Conservation (phyloP, 1,140 invertebrate species). For the Campoletis sonorensis region DNA sequence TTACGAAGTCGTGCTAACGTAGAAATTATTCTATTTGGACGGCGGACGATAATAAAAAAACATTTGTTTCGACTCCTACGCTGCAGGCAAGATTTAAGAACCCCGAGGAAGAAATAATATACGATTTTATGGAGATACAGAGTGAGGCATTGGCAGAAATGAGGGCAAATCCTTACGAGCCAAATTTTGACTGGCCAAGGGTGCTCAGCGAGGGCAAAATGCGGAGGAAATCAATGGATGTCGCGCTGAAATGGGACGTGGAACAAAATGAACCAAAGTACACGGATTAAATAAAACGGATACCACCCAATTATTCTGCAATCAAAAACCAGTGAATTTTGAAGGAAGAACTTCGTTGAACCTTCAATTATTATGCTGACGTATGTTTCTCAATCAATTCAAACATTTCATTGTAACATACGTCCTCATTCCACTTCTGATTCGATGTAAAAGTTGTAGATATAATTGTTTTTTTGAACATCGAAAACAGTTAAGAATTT, state of each 20-base stretch:
- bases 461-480: no score
- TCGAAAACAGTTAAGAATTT: no score
- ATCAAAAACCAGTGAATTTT: background rate
- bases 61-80: background rate
- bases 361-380: background rate
- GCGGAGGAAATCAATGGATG: conserved; percentile 52
- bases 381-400: background rate
- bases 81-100: conserved; percentile 43
- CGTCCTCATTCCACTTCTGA: no score
- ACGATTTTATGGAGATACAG: conserved; percentile 60
- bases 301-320: background rate
- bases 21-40: background rate
- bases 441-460: no score
- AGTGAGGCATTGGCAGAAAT: conserved; percentile 54
- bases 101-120: conserved; percentile 60
- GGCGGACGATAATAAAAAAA: background rate
- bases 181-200: conserved; percentile 60
- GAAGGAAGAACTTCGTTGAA: background rate
- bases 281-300: background rate
- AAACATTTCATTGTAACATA: background rate
- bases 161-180: conserved; percentile 49
- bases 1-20: no score
- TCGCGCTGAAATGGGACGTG: conserved; percentile 48
- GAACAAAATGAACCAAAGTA: conserved; percentile 15
- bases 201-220: conserved; percentile 54